Evolutionary conservation across 1,140 invertebrate species (phyloP), one percentile per base, ranked within the genome.

Genomic region (Leptonema lineaticorne): DNA sequence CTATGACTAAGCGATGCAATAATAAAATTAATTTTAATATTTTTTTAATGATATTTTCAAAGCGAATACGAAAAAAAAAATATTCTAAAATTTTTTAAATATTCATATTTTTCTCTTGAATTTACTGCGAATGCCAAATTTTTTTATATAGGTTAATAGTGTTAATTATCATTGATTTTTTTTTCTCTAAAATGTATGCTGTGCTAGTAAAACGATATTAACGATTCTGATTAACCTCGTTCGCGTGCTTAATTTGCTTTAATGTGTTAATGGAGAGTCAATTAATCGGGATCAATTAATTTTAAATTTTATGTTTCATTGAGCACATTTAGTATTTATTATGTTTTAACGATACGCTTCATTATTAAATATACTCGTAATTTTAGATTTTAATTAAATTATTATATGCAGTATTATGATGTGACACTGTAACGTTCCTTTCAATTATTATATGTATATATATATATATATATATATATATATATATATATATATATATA

Each of bases 121-220:
- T 4, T 41, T 41, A 41, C 37, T 41, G n/a, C 37, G 37, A 41
- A 41, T 41, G 37, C 37, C 37, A 41, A 41, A 41, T 14, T 41
- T 41, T 41, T 4, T n/a, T n/a, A n/a, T n/a, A n/a, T 14, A 14
- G 2, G 37, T 41, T 16, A 41, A 53, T 53, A 6, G 22, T 6
- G 16, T 7, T 48, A 6, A 16, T 48, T 20, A 9, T 53, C 16
- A 20, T 3, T 5, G 18, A 20, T 9, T 18, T 7, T 48, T 53
- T 26, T 53, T 53, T 53, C 24, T 20, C 22, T 16, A 48, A 48
- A 48, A 48, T 48, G 22, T 53, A n/a, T n/a, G n/a, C n/a, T n/a
- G n/a, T n/a, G n/a, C n/a, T n/a, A n/a, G n/a, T n/a, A n/a, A n/a
- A n/a, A n/a, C n/a, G n/a, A n/a, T n/a, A n/a, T n/a, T n/a, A n/a